Evolutionary conservation across 37 sponge, comb jelly and placozoan species (phyloP).

Genomic region (Halichondria panicea): DNA sequence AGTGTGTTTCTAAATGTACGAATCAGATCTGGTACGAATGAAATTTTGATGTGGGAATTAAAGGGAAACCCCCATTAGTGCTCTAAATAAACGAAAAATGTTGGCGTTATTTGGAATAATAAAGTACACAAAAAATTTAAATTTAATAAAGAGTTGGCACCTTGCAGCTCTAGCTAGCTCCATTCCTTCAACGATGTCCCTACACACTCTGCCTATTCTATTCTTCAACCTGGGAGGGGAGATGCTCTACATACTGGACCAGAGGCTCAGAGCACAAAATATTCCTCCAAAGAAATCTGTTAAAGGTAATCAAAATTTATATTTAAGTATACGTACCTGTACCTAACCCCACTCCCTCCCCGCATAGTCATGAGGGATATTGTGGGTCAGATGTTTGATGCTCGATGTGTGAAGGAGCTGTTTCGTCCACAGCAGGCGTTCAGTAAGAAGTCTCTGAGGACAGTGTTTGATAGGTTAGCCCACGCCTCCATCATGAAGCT

Average conservation of each 20-base stretch:
- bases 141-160: no score
- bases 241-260: slow-evolving; percentile 95
- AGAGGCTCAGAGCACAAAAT: slow-evolving; percentile 87
- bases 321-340: not conserved
- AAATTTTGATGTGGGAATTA: no score
- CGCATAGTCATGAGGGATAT: slow-evolving; percentile 79
- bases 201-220: slow-evolving; percentile 79
- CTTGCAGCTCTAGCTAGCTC: no score
- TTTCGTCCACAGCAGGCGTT: slow-evolving; percentile 79
- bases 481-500: slow-evolving; percentile 97
- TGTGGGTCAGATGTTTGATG: slow-evolving; percentile 77
- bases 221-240: slow-evolving; percentile 97
- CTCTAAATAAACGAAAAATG: no score
- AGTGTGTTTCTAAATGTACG: no score
- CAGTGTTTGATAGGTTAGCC: slow-evolving; percentile 80
- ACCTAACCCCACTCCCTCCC: not conserved
- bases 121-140: no score
- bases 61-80: slow-evolving; percentile 2
- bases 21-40: no score
- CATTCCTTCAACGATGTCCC: slow-evolving; percentile 46
- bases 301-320: slow-evolving; percentile 43
- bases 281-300: slow-evolving; percentile 43
- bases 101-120: no score
- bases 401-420: slow-evolving; percentile 65
- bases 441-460: slow-evolving; percentile 55